Percentiles rank a stretch among this genome's conserved stretches.
phyloP scores from a whole-genome alignment of 2,888 invertebrate genomes.

The Serrognathus titanus region DNA sequence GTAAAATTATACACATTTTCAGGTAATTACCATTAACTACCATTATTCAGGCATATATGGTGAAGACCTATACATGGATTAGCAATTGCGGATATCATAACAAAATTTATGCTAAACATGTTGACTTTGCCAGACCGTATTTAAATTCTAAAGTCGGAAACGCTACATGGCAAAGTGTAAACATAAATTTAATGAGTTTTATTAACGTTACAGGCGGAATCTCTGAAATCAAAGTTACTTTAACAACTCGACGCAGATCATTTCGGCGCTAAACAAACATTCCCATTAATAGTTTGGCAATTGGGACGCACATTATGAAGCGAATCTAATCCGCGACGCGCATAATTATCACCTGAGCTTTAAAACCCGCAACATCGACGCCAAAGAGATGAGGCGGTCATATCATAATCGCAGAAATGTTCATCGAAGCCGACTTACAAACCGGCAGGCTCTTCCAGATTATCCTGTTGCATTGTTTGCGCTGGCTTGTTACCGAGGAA shows the following conservation, averaged over 20 bases:
- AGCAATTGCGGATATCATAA: too few species aligned
- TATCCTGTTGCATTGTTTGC: constrained; percentile 32
- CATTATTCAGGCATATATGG: too few species aligned
- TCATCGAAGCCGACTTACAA: constrained; percentile 24
- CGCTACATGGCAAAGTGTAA: not conserved
- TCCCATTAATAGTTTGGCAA: constrained; percentile 27
- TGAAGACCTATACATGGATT: too few species aligned
- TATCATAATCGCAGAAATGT: constrained; percentile 19
- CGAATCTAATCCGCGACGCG: constrained; percentile 20
- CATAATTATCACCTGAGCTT: constrained; percentile 22
- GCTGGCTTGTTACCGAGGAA: constrained; percentile 28
- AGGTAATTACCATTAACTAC: too few species aligned
- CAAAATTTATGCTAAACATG: too few species aligned
- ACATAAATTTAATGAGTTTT: constrained; percentile 9
- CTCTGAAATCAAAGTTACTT: constrained; percentile 16
- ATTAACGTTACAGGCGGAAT: constrained; percentile 11
- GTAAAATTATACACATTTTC: too few species aligned
- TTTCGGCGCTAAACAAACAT: constrained; percentile 10
- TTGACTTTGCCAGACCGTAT: too few species aligned
- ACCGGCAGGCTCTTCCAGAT: constrained; percentile 24
- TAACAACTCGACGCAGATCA: constrained; percentile 15
- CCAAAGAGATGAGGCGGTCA: constrained; percentile 7
- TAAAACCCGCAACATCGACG: constrained; percentile 14
- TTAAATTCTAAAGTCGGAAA: too few species aligned
- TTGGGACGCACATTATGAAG: constrained; percentile 18